Conservation (phyloP, 2,888 invertebrate genomes). For the Fabriciana adippe region DNA sequence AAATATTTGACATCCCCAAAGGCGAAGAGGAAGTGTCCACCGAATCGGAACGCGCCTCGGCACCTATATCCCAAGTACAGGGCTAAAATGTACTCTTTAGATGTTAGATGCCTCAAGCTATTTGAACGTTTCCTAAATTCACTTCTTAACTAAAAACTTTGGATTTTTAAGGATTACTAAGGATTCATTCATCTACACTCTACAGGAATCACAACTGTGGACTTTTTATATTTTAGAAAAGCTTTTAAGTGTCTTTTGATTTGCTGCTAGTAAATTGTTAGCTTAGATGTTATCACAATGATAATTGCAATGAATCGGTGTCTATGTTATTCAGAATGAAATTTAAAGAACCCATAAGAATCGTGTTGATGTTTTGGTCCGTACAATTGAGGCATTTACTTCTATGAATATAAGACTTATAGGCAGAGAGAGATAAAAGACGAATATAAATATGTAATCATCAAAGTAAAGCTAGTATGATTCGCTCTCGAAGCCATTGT, state of each 20-base stretch:
- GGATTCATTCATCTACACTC: too few relatives aligned
- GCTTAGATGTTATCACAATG: too few relatives aligned
- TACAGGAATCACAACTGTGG: too few relatives aligned
- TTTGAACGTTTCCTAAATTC: conserved; percentile 8
- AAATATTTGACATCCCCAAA: conserved; percentile 97
- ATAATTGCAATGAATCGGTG: not conserved
- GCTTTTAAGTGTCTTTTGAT: conserved; percentile 5
- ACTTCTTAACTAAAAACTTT: not conserved
- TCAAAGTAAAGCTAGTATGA: not conserved
- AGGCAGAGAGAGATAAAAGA: conserved; percentile 17
- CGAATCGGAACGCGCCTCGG: conserved; percentile 42
- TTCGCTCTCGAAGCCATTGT: conserved; percentile 13
- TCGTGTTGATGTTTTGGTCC: not conserved
- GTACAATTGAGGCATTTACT: conserved; percentile 23
- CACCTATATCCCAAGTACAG: conserved; percentile 34
- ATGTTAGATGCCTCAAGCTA: conserved; percentile 29
- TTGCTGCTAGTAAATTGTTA: not conserved
- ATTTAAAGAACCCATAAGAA: conserved; percentile 1
- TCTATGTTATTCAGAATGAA: not conserved
- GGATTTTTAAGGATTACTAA: too few relatives aligned
- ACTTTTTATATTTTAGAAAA: not conserved
- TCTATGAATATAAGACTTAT: conserved; percentile 20
- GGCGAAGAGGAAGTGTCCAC: conserved; percentile 52
- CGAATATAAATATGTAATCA: not conserved
- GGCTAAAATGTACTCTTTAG: conserved; percentile 23